Conservation (phyloP, 2,113 vertebrate genomes). For the Galemys pyrenaicus region DNA sequence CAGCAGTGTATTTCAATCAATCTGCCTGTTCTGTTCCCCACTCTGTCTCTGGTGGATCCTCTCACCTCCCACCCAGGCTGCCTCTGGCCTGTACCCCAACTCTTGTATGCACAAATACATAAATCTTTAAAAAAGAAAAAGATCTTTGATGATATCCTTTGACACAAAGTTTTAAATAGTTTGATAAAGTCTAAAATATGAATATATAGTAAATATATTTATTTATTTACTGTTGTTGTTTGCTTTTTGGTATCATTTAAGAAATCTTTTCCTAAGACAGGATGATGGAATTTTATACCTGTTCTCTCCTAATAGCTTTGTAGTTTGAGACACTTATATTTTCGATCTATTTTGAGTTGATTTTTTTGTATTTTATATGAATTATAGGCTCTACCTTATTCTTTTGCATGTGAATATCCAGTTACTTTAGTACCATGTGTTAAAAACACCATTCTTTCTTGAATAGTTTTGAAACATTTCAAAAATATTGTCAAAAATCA, state of each 20-base stretch:
- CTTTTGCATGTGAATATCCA: neutral
- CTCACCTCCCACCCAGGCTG: too few species aligned
- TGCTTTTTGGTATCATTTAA: neutral
- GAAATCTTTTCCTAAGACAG: neutral
- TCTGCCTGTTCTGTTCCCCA: too few species aligned
- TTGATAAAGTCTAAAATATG: neutral
- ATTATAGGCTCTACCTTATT: neutral
- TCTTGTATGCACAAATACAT: too few species aligned
- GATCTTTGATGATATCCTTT: too few species aligned
- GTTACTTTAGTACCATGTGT: neutral
- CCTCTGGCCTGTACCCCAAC: too few species aligned
- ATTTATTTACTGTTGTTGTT: neutral
- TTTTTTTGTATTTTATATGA: neutral
- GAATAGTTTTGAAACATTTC: neutral
- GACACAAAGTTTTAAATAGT: neutral
- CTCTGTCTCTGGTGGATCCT: too few species aligned
- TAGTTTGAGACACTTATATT: neutral
- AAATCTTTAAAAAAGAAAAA: too few species aligned
- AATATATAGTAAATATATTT: neutral
- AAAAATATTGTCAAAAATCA: neutral
- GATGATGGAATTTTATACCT: neutral
- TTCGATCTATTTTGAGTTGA: neutral
- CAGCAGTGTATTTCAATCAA: too few species aligned
- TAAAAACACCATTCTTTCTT: neutral
- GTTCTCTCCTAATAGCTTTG: neutral